A percentile compares a stretch with the other conserved stretches of the same genome.
These are phyloP conservation scores for Borostomias antarcticus DNA, from an alignment of 2,797 vertebrate species.

Conservation along the genomic window DNA sequence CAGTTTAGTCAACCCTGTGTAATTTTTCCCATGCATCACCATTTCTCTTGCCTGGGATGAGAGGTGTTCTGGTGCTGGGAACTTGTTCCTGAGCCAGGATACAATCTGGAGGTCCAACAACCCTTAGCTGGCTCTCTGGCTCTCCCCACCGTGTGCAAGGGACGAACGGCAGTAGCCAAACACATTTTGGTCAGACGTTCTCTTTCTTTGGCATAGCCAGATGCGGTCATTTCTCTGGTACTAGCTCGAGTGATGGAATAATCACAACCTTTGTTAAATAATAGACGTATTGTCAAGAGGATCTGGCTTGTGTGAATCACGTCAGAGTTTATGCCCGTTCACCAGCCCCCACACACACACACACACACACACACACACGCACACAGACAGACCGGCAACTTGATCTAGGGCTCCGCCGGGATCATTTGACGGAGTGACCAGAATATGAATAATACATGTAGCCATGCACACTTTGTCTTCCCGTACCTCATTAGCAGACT, in stretches of 20 bases:
- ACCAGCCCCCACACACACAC: neutral
- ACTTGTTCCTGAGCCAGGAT: neutral
- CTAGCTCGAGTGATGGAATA: no score
- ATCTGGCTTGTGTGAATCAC: no score
- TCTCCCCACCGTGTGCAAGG: no score
- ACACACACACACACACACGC: neutral
- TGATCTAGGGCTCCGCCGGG: neutral
- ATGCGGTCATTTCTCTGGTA: no score
- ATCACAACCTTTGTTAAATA: no score
- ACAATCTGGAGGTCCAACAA: neutral
- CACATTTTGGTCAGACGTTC: no score
- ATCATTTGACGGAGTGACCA: constrained; percentile 5
- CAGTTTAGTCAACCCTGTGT: no score
- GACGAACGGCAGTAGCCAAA: neutral
- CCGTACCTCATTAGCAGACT: neutral
- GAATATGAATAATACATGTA: neutral
- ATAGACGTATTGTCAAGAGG: no score
- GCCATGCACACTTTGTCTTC: neutral
- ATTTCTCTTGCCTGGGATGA: constrained; percentile 26
- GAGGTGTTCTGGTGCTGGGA: constrained; percentile 56
- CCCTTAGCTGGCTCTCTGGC: neutral
- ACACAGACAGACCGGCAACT: neutral
- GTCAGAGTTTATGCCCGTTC: no score
- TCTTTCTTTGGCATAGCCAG: no score
- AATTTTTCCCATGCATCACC: neutral